Evolutionary conservation across 2,113 vertebrate species (phyloP), one percentile per base, ranked within the genome.

Genomic region (Bujurquina vittata): DNA sequence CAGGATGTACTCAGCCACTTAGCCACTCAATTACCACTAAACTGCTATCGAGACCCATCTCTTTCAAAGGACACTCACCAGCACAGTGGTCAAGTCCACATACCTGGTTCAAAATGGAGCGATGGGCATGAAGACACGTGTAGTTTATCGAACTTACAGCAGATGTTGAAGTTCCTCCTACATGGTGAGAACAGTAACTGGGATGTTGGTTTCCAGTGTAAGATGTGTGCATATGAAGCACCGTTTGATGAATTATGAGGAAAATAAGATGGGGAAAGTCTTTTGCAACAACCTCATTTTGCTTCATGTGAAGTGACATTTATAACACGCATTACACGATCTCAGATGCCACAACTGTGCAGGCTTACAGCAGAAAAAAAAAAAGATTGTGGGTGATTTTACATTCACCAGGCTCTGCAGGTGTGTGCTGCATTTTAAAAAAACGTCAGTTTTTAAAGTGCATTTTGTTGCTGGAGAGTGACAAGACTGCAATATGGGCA

Each of bases 1-100:
- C 90, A 92, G 85, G 87, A 91, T 83, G 86, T 89, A 81, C 59
- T 84, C 63, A 75, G 82, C 88, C 85, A 90, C 85, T 91, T 90
- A 91, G 84, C 73, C 65, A 60, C 79, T 92, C 87, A 67, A 65
- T 88, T 86, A 89, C 78, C 77, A 57, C 77, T 75, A 40, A 86
- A 65, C 79, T 72, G 81, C 83, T 59, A 46, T 12, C 22, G 14
- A 57, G 73, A 60, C 29, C 31, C 75, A 12, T 15, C 77, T 55
- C 56, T 37, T n/a, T 73, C 26, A 77, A 33, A 74, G 75, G 18
- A 81, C 35, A 0, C 49, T 15, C 54, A 76, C 29, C 75, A 72
- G 46, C 54, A 67, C 62, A 26, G 60, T 11, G 57, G 85, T 76
- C 33, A 56, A 59, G 31, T 58, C 62, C 72, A 43, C 62, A 26